Evolutionary conservation across 2,113 vertebrate genomes (phyloP).

Genomic region (Oncorhynchus gorbuscha): DNA sequence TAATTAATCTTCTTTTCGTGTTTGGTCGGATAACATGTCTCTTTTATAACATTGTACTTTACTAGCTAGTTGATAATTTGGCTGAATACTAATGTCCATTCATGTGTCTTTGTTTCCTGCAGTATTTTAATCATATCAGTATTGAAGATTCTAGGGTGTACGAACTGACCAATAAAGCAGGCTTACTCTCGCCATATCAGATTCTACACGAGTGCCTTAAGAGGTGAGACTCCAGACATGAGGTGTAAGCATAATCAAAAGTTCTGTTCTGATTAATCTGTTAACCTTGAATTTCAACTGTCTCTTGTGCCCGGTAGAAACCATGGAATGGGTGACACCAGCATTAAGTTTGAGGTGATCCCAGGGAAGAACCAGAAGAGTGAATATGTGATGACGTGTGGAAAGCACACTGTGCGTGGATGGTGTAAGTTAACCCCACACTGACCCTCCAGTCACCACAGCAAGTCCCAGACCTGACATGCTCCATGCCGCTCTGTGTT

Average conservation of each 20-base stretch:
- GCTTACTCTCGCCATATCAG: conserved; percentile 98
- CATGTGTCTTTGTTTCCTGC: conserved; percentile 58
- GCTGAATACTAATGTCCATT: background rate
- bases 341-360: conserved; percentile 99
- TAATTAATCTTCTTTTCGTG: background rate
- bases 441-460: background rate
- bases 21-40: background rate
- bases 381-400: conserved; percentile 98
- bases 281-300: background rate
- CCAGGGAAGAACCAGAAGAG: conserved; percentile 99
- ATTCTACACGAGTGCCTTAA: conserved; percentile 99
- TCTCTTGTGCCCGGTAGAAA: conserved; percentile 77
- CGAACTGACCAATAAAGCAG: conserved; percentile 98
- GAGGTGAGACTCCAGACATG: conserved; percentile 73
- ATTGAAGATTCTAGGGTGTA: conserved; percentile 99
- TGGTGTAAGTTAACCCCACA: conserved; percentile 88
- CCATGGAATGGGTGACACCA: conserved; percentile 98
- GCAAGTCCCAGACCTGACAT: background rate
- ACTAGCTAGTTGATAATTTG: background rate
- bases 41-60: background rate
- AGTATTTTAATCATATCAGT: conserved; percentile 99
- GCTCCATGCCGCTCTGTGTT: too few species aligned
- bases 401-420: conserved; percentile 95
- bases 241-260: too few species aligned
- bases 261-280: background rate